These are phyloP conservation scores for Dicrostonyx torquatus DNA, from an alignment of 2,797 vertebrate species.

Conservation along the genomic window DNA sequence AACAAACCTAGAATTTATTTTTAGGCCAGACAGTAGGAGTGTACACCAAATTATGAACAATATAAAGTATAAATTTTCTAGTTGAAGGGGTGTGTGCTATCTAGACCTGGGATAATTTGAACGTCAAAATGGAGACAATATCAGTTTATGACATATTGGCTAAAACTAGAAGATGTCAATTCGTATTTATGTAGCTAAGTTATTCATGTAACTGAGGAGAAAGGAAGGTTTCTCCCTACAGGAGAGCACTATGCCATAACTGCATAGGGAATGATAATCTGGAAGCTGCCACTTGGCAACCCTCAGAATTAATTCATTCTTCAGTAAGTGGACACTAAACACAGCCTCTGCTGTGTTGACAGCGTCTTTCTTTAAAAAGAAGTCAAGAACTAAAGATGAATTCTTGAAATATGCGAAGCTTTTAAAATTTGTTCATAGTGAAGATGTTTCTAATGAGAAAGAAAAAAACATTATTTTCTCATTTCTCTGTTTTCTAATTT, in stretches of 20 bases:
- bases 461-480: background rate
- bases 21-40: background rate
- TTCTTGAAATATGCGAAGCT: background rate
- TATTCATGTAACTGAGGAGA: background rate
- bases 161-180: background rate
- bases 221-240: background rate
- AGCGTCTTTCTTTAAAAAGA: background rate
- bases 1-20: background rate
- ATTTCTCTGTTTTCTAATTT: conserved; percentile 42
- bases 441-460: conserved; percentile 42
- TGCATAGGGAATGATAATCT: background rate
- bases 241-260: background rate
- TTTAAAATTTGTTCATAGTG: conserved; percentile 1
- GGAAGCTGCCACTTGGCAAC: background rate
- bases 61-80: too few relatives aligned
- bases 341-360: background rate
- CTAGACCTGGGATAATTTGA: background rate
- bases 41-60: background rate
- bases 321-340: background rate
- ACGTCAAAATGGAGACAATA: background rate
- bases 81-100: background rate
- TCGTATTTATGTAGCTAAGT: background rate
- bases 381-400: background rate
- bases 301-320: background rate
- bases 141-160: background rate